A percentile compares a stretch with the other conserved stretches of the same genome.
Conservation (phyloP, 2,888 invertebrate genomes). For the Oxyscelio sp. region DNA sequence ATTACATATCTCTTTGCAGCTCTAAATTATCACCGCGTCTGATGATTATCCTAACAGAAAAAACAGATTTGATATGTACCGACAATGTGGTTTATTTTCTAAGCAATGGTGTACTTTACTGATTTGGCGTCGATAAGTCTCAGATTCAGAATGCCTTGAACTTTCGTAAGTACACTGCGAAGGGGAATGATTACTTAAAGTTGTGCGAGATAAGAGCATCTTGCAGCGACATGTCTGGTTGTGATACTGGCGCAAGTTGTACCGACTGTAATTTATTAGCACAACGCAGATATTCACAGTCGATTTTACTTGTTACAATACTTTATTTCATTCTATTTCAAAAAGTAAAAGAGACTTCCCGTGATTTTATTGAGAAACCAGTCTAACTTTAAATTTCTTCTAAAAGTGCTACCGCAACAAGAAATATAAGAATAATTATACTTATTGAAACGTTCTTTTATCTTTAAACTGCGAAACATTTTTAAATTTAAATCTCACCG, state of each 20-base stretch:
- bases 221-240: slow-evolving; percentile 85
- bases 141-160: slow-evolving; percentile 77
- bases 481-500: slow-evolving; percentile 13
- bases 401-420: slow-evolving; percentile 17
- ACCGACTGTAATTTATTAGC: slow-evolving; percentile 86
- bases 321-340: slow-evolving; percentile 54
- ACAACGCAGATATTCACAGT: slow-evolving; percentile 77
- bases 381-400: slow-evolving; percentile 39
- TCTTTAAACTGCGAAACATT: neutral
- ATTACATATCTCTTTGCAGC: neutral
- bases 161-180: slow-evolving; percentile 78
- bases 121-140: slow-evolving; percentile 85
- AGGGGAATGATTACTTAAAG: slow-evolving; percentile 83
- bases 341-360: slow-evolving; percentile 39
- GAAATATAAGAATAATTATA: slow-evolving; percentile 28
- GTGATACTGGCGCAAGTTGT: slow-evolving; percentile 85
- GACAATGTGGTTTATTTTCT: slow-evolving; percentile 51
- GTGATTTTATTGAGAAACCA: slow-evolving; percentile 54
- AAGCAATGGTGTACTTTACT: slow-evolving; percentile 54
- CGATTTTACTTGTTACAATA: slow-evolving; percentile 72
- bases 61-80: slow-evolving; percentile 43
- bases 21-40: slow-evolving; percentile 25
- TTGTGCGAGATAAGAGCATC: slow-evolving; percentile 86
- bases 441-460: neutral
- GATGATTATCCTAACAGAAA: slow-evolving; percentile 25